phyloP scores from a whole-genome alignment of 2,113 vertebrate species.

The Oceanodroma tethys region DNA sequence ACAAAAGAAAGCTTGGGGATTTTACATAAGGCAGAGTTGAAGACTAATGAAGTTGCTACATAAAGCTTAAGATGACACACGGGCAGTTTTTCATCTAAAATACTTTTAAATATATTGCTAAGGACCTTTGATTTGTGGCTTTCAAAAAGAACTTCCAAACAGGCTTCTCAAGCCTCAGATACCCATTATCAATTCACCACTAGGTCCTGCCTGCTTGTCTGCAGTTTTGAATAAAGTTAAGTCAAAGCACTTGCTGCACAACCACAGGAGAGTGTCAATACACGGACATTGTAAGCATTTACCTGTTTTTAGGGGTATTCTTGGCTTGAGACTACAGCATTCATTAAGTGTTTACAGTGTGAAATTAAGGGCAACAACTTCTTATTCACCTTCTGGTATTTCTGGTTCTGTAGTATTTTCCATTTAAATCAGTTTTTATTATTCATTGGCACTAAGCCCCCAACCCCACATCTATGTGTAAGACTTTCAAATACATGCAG shows the following conservation, averaged over 20 bases:
- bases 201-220: not conserved
- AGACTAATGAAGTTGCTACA: not conserved
- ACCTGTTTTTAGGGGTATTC: not conserved
- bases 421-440: constrained; percentile 45
- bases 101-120: not conserved
- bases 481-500: not conserved
- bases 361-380: constrained; percentile 29
- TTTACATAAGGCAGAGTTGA: not conserved
- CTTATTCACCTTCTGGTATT: constrained; percentile 44
- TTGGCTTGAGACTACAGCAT: not conserved
- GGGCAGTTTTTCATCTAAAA: not conserved
- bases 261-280: not conserved
- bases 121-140: not conserved
- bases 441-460: constrained; percentile 40
- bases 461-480: not conserved
- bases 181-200: not conserved
- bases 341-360: not conserved
- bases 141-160: not conserved
- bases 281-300: not conserved
- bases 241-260: not conserved
- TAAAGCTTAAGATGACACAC: not conserved
- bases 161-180: not conserved
- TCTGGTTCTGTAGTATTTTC: constrained; percentile 35
- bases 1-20: not conserved
- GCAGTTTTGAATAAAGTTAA: not conserved